Evolutionary conservation across 2,888 invertebrate species (phyloP), one percentile per base, ranked within the genome.

Genomic region (Pomacea canaliculata): DNA sequence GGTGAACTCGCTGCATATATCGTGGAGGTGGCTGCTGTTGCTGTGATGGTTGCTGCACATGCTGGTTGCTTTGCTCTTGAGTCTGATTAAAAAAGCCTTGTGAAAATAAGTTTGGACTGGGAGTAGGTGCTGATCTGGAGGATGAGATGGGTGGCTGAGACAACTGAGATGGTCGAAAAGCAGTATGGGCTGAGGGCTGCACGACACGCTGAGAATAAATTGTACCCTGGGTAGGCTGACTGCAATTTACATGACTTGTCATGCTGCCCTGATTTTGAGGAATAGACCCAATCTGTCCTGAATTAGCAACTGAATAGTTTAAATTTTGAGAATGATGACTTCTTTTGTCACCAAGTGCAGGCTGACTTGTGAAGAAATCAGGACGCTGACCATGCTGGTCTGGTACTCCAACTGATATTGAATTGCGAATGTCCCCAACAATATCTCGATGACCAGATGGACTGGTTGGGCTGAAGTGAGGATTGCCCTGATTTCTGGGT

Each of bases 1-100:
- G 81, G 76, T 70, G 79, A 76, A 46, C 76, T 70, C 76, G 77
- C 37, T 81, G 81, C 62, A 79, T 79, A 72, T 78, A 71, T 51
- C 77, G 70, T 10, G 76, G 81, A 10, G 68, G 37, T n/a, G 51
- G 74, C 37, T 60, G 56, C 59, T 77, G 70, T 37, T 73, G 73
- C 13, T 74, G 73, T 8, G 67, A 66, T 9, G 73, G 73, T 37
- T 66, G 73, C 23, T 67, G 73, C 46, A 18, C 23, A 5, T 72
- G 72, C 37, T 51, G n/a, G 16, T 12, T 63, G 63, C 19, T n/a
- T 12, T 56, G 51, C 51, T 56, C 2, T 10, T 56, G 16, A 16
- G 51, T 56, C 51, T 56, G 51, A 56, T 56, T 56, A 56, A 16
- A 4, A 56, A 56, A 56, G 51, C 51, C 16, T 56, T 56, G 51